These are phyloP conservation scores for Sebastes kiyomatsui DNA, from an alignment of 2,797 vertebrate genomes.

Conservation along the genomic window DNA sequence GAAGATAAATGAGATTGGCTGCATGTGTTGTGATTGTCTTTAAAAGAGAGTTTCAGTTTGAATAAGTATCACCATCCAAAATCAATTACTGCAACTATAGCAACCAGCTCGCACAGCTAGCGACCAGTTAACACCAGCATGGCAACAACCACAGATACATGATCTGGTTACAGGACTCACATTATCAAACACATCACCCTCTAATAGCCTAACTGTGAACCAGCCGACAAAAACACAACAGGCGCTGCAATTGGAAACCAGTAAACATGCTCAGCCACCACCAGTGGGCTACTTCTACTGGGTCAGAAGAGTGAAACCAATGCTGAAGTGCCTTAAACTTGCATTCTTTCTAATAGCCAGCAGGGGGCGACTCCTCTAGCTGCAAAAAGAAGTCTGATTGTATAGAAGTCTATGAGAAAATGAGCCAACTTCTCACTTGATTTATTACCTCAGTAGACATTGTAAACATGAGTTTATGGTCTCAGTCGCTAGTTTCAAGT, in stretches of 20 bases:
- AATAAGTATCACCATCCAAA: background rate
- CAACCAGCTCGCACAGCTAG: background rate
- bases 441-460: too few species aligned
- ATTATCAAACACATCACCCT: background rate
- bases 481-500: too few species aligned
- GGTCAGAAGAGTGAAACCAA: too few species aligned
- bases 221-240: background rate
- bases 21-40: constrained; percentile 5
- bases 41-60: constrained; percentile 2
- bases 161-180: background rate
- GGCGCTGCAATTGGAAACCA: background rate
- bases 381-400: too few species aligned
- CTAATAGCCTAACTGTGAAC: background rate
- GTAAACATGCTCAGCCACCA: background rate
- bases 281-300: too few species aligned
- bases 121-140: background rate
- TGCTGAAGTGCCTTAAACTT: too few species aligned
- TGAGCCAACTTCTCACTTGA: too few species aligned
- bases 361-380: too few species aligned
- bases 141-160: background rate
- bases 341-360: too few species aligned
- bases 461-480: too few species aligned
- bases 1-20: constrained; percentile 2
- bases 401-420: too few species aligned
- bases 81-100: background rate